Conservation (phyloP, 2,113 vertebrate species). For the Marmota monax region DNA sequence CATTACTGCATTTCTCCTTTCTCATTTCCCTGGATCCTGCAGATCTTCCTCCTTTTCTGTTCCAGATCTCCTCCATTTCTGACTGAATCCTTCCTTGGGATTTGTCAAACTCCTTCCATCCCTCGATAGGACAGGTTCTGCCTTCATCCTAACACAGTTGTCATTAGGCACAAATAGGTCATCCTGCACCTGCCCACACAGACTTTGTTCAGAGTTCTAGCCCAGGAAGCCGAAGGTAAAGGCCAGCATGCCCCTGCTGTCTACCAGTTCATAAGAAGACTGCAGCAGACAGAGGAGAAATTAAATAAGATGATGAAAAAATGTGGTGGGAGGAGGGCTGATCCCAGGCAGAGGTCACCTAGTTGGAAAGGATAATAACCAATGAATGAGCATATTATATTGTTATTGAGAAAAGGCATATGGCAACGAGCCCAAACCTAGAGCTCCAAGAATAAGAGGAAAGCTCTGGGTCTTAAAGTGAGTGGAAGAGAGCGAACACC, state of each 20-base stretch:
- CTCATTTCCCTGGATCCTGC: background rate
- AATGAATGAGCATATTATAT: background rate
- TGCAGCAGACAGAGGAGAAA: background rate
- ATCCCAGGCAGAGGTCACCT: background rate
- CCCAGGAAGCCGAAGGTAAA: background rate
- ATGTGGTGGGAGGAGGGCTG: background rate
- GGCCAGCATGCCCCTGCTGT: accelerated
- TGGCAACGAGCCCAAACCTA: background rate
- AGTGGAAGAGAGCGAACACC: background rate
- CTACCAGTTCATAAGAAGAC: background rate
- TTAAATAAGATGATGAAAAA: background rate
- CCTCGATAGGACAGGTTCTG: background rate
- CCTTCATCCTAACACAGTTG: background rate
- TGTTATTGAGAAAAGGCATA: background rate
- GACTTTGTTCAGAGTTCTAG: background rate
- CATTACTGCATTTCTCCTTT: background rate
- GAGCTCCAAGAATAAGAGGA: background rate
- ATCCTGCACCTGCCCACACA: background rate
- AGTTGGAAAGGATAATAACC: background rate
- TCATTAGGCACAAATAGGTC: background rate
- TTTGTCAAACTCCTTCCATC: background rate
- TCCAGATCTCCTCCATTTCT: background rate
- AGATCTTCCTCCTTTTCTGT: background rate
- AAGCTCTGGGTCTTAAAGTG: background rate
- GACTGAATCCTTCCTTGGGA: background rate